Base-by-base conservation (phyloP, 1,140 invertebrate genomes). In the Calephelis virginiensis region DNA sequence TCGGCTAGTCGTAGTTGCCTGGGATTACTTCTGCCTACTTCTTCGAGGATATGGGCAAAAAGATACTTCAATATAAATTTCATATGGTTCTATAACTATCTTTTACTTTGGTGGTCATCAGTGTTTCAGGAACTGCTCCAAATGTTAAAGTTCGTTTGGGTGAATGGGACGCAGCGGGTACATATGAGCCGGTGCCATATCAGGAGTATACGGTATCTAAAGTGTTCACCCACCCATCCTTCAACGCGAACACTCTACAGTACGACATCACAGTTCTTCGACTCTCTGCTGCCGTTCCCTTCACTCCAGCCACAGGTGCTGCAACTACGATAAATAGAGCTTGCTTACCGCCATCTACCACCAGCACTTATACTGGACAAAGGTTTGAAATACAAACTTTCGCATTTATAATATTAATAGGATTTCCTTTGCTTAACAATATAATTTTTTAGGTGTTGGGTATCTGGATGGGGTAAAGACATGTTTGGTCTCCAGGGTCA, bases 381-480 rank as follows among this genome's bases (percentile, higher is more conserved):
- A 93, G 93, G 93, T 93, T 69, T 2, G 50, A 17, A 17, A 17
- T 17, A 17, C 17, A 17, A 17, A 17, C 17, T 17, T 17, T 17
- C 17, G 17, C 17, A 17, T 17, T 17, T 17, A 17, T 17, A 17
- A 17, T 17, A 17, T 17, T 17, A 17, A 17, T 17, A 17, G 17
- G 17, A 17, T 17, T 17, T 17, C 17, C 17, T 17, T 3, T 28
- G 3, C 28, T 28, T 28, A 17, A 45, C 49, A 56, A 28, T 14
- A 28, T 53, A 40, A 59, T 45, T 61, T 81, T 78, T 38, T 59
- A 94, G 93, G 72, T 97, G 96, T 77, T 94, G 92, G 92, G 95
- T 96, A 0, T 93, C 95, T 0, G 96, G 96, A n/a, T 97, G 96
- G 95, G 96, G 96, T 37, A 96, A 96, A 75, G 92, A 96, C 77